phyloP scores from a whole-genome alignment of 92 coral and sea anemone genomes.

The Actinernus sp. region DNA sequence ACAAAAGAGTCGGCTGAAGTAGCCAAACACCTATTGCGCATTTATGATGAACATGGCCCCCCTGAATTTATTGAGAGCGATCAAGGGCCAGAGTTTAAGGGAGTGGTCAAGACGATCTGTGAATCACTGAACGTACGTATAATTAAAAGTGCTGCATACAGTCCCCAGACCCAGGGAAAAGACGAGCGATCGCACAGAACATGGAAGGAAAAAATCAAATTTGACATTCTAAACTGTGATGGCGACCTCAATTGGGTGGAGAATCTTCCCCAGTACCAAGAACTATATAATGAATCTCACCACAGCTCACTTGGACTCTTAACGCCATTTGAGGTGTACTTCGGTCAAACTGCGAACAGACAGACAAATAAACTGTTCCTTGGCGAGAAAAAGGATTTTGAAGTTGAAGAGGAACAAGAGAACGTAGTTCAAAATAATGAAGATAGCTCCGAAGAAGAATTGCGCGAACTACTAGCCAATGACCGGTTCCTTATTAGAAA shows the following conservation, averaged over 20 bases:
- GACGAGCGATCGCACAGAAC: too few relatives aligned
- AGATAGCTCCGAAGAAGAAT: too few relatives aligned
- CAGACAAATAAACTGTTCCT: too few relatives aligned
- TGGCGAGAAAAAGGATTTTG: too few relatives aligned
- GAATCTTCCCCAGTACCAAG: neutral
- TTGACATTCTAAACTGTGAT: neutral
- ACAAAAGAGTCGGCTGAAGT: slow-evolving; percentile 32
- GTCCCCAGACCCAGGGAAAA: neutral
- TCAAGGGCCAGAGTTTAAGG: slow-evolving; percentile 39
- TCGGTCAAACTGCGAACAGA: too few relatives aligned
- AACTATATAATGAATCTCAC: neutral
- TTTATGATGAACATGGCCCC: slow-evolving; percentile 42
- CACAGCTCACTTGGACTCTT: too few relatives aligned
- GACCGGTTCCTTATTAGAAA: too few relatives aligned
- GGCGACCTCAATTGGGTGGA: neutral
- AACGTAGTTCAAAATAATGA: too few relatives aligned
- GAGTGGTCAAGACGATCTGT: slow-evolving; percentile 27
- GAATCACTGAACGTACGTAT: slow-evolving; percentile 28
- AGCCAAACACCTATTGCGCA: slow-evolving; percentile 27
- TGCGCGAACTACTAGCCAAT: too few relatives aligned
- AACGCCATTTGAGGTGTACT: too few relatives aligned
- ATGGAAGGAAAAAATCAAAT: too few relatives aligned
- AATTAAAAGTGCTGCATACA: slow-evolving; percentile 22
- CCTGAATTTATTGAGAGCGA: slow-evolving; percentile 41
- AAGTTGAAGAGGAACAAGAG: too few relatives aligned